A percentile compares a stretch with the other conserved stretches of the same genome.
Evolutionary conservation across 2,797 vertebrate species (phyloP).

Genomic region (Karalla daura): DNA sequence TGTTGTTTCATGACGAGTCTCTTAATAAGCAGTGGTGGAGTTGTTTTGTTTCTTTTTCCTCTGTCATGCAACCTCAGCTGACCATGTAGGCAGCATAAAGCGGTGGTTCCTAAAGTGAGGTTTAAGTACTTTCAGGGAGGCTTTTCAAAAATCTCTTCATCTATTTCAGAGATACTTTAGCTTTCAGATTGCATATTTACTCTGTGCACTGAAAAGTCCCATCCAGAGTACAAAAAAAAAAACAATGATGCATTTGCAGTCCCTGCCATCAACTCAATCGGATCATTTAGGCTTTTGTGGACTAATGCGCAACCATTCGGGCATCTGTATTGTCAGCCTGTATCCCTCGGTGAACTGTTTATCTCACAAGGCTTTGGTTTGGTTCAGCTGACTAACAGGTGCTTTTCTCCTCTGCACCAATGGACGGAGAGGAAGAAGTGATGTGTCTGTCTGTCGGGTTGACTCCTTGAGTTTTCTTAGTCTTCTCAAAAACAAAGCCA

Average conservation of each 20-base stretch:
- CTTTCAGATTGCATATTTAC: constrained; percentile 2
- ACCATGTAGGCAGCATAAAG: constrained; percentile 12
- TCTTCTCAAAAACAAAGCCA: background rate
- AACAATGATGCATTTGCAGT: background rate
- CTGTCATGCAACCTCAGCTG: constrained; percentile 48
- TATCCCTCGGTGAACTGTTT: background rate
- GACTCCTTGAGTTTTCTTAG: constrained; percentile 3
- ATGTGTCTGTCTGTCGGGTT: background rate
- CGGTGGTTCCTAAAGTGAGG: constrained; percentile 8
- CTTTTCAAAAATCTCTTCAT: background rate
- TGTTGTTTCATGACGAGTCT: constrained; percentile 50
- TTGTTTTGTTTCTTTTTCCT: constrained; percentile 60
- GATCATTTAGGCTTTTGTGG: background rate
- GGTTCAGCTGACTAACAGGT: background rate
- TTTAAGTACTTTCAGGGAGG: background rate
- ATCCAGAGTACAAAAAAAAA: background rate
- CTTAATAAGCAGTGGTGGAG: constrained; percentile 58
- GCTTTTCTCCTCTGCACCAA: constrained; percentile 2
- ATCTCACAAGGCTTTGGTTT: background rate
- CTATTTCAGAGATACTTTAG: constrained; percentile 1
- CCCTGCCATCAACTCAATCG: background rate
- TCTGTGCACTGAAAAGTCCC: background rate
- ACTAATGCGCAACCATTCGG: background rate
- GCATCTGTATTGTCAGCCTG: background rate
- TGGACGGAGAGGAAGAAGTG: background rate